Base-by-base conservation (phyloP, 1,140 invertebrate genomes). In the Drosophila carrolli region DNA sequence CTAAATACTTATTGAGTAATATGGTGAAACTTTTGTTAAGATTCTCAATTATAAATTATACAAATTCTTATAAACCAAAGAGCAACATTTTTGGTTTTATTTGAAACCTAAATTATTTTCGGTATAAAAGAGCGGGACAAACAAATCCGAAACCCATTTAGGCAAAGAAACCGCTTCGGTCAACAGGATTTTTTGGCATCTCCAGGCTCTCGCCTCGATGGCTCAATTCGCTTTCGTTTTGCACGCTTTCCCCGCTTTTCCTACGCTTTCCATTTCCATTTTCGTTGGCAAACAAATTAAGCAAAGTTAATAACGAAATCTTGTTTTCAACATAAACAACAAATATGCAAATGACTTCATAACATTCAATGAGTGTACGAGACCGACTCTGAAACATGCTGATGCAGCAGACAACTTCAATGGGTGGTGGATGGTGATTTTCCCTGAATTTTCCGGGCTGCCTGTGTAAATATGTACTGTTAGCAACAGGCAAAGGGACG, bases 271-370 rank as follows among this genome's bases (percentile, higher is more conserved):
- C 41, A 61, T 74, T 75, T 73, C 51, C 70, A 63, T 62, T 75
- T 56, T 54, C 72, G 46, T 73, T 50, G 60, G 81, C 77, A 90
- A 89, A 89, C 84, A 89, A 89, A 89, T 89, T 89, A 89, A 89
- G 82, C 68, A 89, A 89, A 90, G 84, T 89, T 89, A 89, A 89
- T 81, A 89, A 89, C 84, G 66, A 89, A 89, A 89, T 89, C 84
- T 84, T 84, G 84, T 90, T 89, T 84, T 84, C 81, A 89, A 80
- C 73, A 84, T 84, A 89, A 89, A 89, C 84, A 89, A 75, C 74
- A 84, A 89, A 84, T 89, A 89, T 89, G 84, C 85, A 89, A 89
- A 89, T 89, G 80, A 84, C 80, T 89, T 84, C 58, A 84, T 89
- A 78, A 77, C 77, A 83, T 89, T 66, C 65, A 76, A 71, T 56